These are phyloP conservation scores for Sardina pilchardus DNA, from an alignment of 2,113 vertebrate species.

Conservation along the genomic window DNA sequence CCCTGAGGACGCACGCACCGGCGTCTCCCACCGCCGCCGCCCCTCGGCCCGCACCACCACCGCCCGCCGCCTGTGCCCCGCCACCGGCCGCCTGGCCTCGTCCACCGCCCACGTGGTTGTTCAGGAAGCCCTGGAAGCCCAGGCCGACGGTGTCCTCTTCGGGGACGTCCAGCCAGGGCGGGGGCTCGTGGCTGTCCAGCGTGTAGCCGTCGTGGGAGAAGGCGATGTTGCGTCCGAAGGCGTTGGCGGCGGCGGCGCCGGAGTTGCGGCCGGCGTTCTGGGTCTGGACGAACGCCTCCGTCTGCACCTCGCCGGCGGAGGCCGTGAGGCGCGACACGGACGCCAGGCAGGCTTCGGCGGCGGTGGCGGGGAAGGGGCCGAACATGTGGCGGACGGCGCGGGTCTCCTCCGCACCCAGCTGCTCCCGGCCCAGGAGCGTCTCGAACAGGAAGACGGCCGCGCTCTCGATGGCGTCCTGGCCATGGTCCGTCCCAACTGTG, in stretches of 20 bases:
- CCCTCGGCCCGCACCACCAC: conserved; percentile 60
- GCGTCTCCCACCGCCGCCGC: conserved; percentile 48
- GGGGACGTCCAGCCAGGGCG: conserved; percentile 67
- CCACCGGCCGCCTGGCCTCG: conserved; percentile 27
- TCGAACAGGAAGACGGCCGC: conserved; percentile 91
- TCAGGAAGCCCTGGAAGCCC: conserved; percentile 85
- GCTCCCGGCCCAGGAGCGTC: conserved; percentile 84
- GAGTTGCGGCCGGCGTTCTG: conserved; percentile 60
- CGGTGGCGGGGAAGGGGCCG: conserved; percentile 88
- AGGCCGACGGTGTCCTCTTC: conserved; percentile 60
- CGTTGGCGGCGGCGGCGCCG: conserved; percentile 45
- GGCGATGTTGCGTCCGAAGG: conserved; percentile 84
- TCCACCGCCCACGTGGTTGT: conserved; percentile 71
- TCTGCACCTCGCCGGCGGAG: conserved; percentile 71
- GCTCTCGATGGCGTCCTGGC: conserved; percentile 85
- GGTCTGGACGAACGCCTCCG: conserved; percentile 76
- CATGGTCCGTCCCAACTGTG: conserved; percentile 87
- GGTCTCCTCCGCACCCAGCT: conserved; percentile 85
- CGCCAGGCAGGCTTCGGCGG: conserved; percentile 80
- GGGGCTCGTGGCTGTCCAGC: conserved; percentile 81
- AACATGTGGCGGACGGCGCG: conserved; percentile 93
- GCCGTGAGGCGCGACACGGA: conserved; percentile 78
- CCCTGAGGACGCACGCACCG: conserved; percentile 76
- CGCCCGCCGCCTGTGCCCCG: conserved; percentile 65
- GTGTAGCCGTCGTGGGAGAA: conserved; percentile 91